These are phyloP conservation scores for Psittacula derbiana DNA, from an alignment of 2,797 vertebrate genomes.

Conservation along the genomic window DNA sequence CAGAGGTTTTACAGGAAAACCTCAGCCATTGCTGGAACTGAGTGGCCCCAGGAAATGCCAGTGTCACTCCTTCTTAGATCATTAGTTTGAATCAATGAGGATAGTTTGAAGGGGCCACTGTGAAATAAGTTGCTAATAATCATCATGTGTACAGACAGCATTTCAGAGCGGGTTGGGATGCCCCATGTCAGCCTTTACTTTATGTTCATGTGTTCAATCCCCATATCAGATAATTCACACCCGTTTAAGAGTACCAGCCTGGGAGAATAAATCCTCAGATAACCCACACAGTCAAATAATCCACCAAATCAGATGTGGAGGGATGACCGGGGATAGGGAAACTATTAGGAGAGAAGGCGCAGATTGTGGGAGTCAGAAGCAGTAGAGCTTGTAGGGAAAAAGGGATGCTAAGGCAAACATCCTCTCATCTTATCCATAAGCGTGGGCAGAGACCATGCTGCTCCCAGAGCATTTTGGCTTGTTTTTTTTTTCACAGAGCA, in stretches of 20 bases:
- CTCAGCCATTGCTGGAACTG: not conserved
- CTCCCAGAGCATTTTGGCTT: slow-evolving; percentile 12
- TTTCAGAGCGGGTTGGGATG: not conserved
- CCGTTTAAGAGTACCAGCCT: slow-evolving; percentile 37
- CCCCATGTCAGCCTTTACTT: slow-evolving; percentile 1
- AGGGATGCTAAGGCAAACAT: slow-evolving; percentile 30
- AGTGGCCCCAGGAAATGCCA: not conserved
- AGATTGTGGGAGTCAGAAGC: not conserved
- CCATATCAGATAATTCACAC: slow-evolving; percentile 57
- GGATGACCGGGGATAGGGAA: not conserved
- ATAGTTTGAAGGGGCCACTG: not conserved
- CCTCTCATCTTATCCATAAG: not conserved
- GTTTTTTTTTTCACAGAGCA: slow-evolving; percentile 22
- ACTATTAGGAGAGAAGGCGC: not conserved
- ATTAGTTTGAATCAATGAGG: not conserved
- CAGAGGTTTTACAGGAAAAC: not conserved
- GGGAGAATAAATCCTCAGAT: slow-evolving; percentile 62
- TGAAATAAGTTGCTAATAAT: slow-evolving; percentile 37
- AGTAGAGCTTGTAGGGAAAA: not conserved
- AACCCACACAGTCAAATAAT: slow-evolving; percentile 1
- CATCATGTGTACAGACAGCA: not conserved
- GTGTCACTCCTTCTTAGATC: not conserved
- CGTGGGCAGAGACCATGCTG: slow-evolving; percentile 40
- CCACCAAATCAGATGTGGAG: slow-evolving; percentile 18
- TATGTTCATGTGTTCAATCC: slow-evolving; percentile 33